Percentiles rank a stretch among this genome's conserved stretches.
Evolutionary conservation across 2,113 vertebrate species (phyloP).

Genomic region (Columba livia): DNA sequence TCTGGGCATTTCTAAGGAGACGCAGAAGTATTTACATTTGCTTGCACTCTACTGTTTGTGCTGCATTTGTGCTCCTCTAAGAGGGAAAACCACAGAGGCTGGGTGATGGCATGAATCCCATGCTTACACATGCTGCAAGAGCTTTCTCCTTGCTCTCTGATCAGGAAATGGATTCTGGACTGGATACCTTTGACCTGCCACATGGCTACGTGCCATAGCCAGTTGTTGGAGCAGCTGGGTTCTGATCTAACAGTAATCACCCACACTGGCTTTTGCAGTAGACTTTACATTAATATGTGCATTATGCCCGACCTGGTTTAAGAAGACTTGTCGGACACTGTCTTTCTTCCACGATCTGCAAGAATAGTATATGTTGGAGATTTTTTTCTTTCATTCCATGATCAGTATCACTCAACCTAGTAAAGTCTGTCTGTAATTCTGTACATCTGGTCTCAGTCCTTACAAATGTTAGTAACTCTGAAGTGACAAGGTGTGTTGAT

Average conservation of each 20-base stretch:
- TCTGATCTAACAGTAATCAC: not conserved
- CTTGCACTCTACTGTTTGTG: not conserved
- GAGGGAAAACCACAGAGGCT: not conserved
- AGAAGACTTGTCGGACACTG: not conserved
- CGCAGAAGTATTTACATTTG: not conserved
- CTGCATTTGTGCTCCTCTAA: not conserved
- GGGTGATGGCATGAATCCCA: not conserved
- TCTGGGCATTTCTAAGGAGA: not conserved
- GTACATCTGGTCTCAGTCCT: not conserved
- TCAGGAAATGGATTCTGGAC: not conserved
- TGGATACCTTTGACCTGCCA: not conserved
- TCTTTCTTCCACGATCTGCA: not conserved
- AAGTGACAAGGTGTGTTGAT: not conserved
- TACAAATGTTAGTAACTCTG: accelerated
- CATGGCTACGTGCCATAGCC: accelerated
- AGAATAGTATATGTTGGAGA: not conserved
- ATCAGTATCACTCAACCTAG: not conserved
- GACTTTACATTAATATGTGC: not conserved
- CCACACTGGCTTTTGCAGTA: not conserved
- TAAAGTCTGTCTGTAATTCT: not conserved
- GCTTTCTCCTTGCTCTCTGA: not conserved
- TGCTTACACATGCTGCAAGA: accelerated
- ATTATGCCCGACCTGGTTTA: not conserved
- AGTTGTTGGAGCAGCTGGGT: not conserved
- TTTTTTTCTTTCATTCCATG: not conserved